phyloP scores from a whole-genome alignment of 2,113 vertebrate genomes.

The Morphnarchus princeps region DNA sequence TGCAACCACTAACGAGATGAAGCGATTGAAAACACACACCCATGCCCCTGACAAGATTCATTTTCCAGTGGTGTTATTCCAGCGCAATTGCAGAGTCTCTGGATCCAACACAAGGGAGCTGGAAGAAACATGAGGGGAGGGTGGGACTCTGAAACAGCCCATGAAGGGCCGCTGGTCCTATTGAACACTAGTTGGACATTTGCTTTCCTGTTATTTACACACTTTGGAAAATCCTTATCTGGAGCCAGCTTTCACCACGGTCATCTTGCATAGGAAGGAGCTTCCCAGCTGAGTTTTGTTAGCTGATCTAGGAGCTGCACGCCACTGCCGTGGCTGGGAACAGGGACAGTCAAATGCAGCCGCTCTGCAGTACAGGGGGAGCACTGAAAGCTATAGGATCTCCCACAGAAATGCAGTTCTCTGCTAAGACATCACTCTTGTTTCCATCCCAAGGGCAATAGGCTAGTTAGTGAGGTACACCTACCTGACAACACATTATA shows the following conservation, averaged over 20 bases:
- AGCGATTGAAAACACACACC: background rate
- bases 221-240: background rate
- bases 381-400: background rate
- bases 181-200: background rate
- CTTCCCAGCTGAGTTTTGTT: background rate
- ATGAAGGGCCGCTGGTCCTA: rapidly evolving
- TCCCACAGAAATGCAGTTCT: background rate
- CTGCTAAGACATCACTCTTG: background rate
- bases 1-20: background rate
- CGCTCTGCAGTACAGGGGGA: background rate
- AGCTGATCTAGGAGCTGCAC: background rate
- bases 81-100: background rate
- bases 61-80: background rate
- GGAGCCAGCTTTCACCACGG: background rate
- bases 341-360: background rate
- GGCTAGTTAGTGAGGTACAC: background rate
- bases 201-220: background rate
- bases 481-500: rapidly evolving
- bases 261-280: background rate
- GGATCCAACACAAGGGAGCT: background rate
- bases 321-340: background rate
- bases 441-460: background rate
- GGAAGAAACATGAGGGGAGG: background rate
- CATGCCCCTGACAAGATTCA: background rate
- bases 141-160: background rate